Evolutionary conservation across 2,113 vertebrate species (phyloP), one percentile per base, ranked within the genome.

Genomic region (Dendropsophus ebraccatus): DNA sequence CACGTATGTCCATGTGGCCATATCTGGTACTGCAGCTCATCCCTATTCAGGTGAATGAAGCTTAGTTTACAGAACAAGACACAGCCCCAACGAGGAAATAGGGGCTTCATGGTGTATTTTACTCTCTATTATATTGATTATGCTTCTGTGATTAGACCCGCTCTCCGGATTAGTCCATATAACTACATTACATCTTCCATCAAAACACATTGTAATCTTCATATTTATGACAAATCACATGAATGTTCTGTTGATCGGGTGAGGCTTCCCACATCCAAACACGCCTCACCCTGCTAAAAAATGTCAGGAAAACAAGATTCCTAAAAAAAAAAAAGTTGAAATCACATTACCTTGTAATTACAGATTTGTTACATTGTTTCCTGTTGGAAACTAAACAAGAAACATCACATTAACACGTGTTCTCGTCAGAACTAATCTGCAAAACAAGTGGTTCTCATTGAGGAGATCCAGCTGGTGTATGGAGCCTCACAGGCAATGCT

Each of bases 281-380:
- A 58, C 4, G n/a, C 58, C 58, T 62, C 58, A 17, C 62, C 62
- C 30, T 32, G 2, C 2, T 16, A 30, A 67, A 67, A 67, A 67
- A 67, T 67, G 62, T 67, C 62, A 67, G 30, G 30, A 67, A 32
- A 32, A 67, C 62, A 67, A 32, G 28, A 67, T 32, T 67, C 62
- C 16, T 65, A 1, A 14, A 17, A 60, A 60, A 25, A 67, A 32
- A 56, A 54, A 11, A 65, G 30, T 5, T 65, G 25, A 28, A 65
- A n/a, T 30, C 3, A 6, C 60, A 69, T 32, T 5, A 7, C 17
- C 62, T 32, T 11, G 28, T 25, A 28, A n/a, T 7, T n/a, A 1
- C 56, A 58, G 2, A n/a, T 58, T n/a, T 2, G n/a, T n/a, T n/a
- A n/a, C n/a, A 8, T 2, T 2, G 6, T 11, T 60, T 60, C 58